Evolutionary conservation across 2,797 vertebrate genomes (phyloP), one percentile per base, ranked within the genome.

Genomic region (Oreochromis mossambicus): DNA sequence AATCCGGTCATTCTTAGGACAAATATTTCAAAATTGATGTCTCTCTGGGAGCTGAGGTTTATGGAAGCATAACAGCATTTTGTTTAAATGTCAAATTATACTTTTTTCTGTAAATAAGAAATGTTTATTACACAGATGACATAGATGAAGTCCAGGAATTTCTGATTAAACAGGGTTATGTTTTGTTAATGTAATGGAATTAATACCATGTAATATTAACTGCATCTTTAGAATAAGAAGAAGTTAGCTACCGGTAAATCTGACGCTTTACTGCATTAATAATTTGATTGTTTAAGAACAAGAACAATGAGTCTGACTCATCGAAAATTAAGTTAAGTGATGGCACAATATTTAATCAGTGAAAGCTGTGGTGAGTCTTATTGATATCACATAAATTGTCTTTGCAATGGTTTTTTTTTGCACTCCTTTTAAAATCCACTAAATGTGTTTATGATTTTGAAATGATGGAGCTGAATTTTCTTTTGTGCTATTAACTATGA

Each of bases 121-220:
- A 41, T 73, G 46, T 89, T 79, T 78, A 79, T 80, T 79, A 86
- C 83, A 87, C 55, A 90, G 77, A 83, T 61, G 58, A 19, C 32
- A 63, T 36, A 83, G 88, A 94, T 93, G 91, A 94, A 86, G 43
- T 80, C 6, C 10, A 46, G 50, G 50, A 81, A 80, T 87, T 86
- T 89, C 51, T 86, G 79, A 87, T 94, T 82, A 96, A 93, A 93
- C 94, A 91, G 87, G 78, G 50, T 36, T 52, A 24, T 14, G 54
- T 88, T 92, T 90, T 86, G 83, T 91, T 95, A 94, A 95, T 95
- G 84, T 92, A 91, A 95, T 95, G 86, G 68, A 91, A 91, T 90
- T 68, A 76, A 61, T 61, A 51, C 55, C 13, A 84, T 77, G 26
- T 48, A 89, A 87, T 77, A 83, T 78, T 83, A 84, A 81, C 81